These are phyloP conservation scores for Schizopygopsis malacanthus DNA, from an alignment of 2,797 vertebrate genomes.

Conservation along the genomic window DNA sequence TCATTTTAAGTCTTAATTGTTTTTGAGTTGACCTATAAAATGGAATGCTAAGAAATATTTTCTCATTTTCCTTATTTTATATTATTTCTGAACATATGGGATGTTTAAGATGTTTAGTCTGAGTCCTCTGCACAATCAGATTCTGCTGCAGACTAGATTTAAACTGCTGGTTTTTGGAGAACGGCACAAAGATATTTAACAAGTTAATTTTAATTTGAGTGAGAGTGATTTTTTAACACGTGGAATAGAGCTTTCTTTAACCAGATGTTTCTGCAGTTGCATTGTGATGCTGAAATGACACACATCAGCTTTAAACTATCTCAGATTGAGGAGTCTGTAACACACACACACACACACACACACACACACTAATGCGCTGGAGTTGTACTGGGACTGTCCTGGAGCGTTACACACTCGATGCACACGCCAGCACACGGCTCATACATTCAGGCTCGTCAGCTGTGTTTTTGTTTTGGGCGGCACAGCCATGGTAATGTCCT, in stretches of 20 bases:
- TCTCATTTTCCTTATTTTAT: neutral
- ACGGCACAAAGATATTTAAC: neutral
- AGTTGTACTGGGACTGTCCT: neutral
- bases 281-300: neutral
- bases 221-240: neutral
- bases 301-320: neutral
- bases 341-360: slow-evolving; percentile 22
- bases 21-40: neutral
- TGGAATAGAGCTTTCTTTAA: neutral
- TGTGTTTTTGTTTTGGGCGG: slow-evolving; percentile 65
- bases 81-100: neutral
- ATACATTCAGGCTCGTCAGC: slow-evolving; percentile 54
- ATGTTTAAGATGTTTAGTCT: no score
- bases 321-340: neutral
- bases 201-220: neutral
- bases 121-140: no score
- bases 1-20: neutral
- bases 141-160: no score
- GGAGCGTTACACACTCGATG: neutral
- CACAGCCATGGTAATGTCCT: slow-evolving; percentile 59
- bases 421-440: neutral
- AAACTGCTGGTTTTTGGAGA: no score
- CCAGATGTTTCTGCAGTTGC: neutral
- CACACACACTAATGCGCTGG: neutral
- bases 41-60: neutral